phyloP scores from a whole-genome alignment of 1,140 invertebrate species.

The Caerostris extrusa region DNA sequence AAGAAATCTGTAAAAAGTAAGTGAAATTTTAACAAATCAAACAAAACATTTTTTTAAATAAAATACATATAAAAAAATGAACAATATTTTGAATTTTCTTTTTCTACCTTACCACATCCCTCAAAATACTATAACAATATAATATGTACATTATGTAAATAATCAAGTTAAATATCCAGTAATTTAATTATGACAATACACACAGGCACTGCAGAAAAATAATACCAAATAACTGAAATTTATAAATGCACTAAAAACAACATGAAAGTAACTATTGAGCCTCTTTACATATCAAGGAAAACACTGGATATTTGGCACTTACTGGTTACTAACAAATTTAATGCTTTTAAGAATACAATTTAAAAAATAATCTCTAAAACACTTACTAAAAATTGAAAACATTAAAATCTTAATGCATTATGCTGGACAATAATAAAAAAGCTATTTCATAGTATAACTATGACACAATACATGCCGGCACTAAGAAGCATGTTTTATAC shows the following conservation, averaged over 20 bases:
- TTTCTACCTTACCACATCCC: not conserved
- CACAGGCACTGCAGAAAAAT: not conserved
- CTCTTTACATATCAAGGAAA: not conserved
- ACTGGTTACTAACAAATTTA: not conserved
- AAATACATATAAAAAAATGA: not conserved
- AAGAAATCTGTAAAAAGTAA: not conserved
- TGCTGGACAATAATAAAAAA: too few species aligned
- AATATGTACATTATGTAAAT: not conserved
- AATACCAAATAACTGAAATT: not conserved
- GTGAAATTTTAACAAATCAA: not conserved
- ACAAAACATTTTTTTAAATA: not conserved
- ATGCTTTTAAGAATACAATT: not conserved
- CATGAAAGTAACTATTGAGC: not conserved
- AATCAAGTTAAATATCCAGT: not conserved
- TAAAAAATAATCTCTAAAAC: not conserved
- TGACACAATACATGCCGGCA: too few species aligned
- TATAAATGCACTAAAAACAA: not conserved
- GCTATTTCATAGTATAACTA: too few species aligned
- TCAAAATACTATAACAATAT: not conserved
- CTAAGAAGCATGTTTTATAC: too few species aligned
- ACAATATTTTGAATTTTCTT: too few species aligned
- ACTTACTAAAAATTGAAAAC: not conserved
- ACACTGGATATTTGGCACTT: constrained; percentile 6
- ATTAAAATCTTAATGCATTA: too few species aligned
- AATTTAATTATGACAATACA: not conserved